Conservation (phyloP, 2,888 invertebrate species). For the Hydroisotoma schaefferi region DNA sequence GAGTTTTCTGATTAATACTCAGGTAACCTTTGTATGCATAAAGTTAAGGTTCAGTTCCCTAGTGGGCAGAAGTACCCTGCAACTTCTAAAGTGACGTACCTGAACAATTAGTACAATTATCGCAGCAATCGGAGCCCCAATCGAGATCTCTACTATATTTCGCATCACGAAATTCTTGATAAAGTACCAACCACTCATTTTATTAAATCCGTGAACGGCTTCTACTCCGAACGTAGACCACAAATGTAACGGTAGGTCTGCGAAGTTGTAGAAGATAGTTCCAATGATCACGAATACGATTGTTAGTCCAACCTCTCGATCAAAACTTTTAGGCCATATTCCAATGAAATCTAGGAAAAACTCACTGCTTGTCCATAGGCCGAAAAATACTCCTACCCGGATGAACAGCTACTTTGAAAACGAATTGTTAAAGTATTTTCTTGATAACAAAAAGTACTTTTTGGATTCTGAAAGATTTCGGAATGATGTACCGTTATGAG, state of each 20-base stretch:
- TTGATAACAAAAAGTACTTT: neutral
- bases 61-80: too few species aligned
- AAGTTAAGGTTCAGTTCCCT: too few species aligned
- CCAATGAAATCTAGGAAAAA: conserved; percentile 42
- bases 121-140: conserved; percentile 55
- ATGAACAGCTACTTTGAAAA: neutral
- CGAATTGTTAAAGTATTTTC: too few species aligned
- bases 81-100: too few species aligned
- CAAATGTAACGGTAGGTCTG: conserved; percentile 54
- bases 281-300: conserved; percentile 54
- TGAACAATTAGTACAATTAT: conserved; percentile 51
- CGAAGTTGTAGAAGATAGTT: conserved; percentile 51
- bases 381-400: too few species aligned
- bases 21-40: too few species aligned
- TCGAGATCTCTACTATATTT: conserved; percentile 53
- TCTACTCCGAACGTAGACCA: conserved; percentile 60
- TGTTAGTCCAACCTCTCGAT: conserved; percentile 51
- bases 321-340: conserved; percentile 25
- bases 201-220: conserved; percentile 61
- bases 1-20: too few species aligned
- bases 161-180: conserved; percentile 58
- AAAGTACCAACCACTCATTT: conserved; percentile 59
- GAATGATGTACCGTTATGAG: conserved; percentile 54
- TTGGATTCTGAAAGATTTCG: neutral
- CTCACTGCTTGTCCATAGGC: too few species aligned